Base-by-base conservation (phyloP, 64 coral and sea anemone species). In the Acropora tenuis region DNA sequence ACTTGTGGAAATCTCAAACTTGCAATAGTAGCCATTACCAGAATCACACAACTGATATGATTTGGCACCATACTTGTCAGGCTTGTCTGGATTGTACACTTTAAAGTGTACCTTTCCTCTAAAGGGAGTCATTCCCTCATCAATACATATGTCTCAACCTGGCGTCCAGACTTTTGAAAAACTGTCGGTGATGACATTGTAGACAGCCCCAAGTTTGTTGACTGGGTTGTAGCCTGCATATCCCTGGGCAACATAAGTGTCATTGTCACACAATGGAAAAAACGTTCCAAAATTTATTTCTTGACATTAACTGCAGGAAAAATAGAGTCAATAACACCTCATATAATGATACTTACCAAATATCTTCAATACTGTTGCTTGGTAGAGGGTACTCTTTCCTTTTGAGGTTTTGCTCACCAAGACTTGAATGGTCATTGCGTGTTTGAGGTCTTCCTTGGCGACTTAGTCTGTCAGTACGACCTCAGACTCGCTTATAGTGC, bases 201-300 rank as follows among this genome's bases (percentile, higher is more conserved):
- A 79, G n/a, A 79, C 18, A 53, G 77, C 50, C 17, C 77, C 77
- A 79, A 50, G 49, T 3, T 79, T 80, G 1, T 61, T 61, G 6
- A 61, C 58, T 61, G 58, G 58, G 58, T 61, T 61, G 58, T 61
- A 2, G 43, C 66, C 65, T 3, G 44, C 63, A 13, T 72, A 65
- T 76, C 73, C 73, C 43, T 41, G 6, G 9, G 73, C 40, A 75
- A 75, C 73, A 75, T 42, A 42, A 12, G 1, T 42, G 43, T 86
- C 41, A 69, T 86, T 69, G 61, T 86, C 42, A 44, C 69, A 69
- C 83, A 69, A 69, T 47, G 72, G 83, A 72, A 86, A 86, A 49
- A 43, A 86, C 71, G 61, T 86, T 69, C 59, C 41, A 43, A 69
- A 47, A 53, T 60, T 82, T 82, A 19, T 82, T 48, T 81, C 16